phyloP scores from a whole-genome alignment of 1,140 invertebrate genomes.

The Temnothorax curvispinosus region DNA sequence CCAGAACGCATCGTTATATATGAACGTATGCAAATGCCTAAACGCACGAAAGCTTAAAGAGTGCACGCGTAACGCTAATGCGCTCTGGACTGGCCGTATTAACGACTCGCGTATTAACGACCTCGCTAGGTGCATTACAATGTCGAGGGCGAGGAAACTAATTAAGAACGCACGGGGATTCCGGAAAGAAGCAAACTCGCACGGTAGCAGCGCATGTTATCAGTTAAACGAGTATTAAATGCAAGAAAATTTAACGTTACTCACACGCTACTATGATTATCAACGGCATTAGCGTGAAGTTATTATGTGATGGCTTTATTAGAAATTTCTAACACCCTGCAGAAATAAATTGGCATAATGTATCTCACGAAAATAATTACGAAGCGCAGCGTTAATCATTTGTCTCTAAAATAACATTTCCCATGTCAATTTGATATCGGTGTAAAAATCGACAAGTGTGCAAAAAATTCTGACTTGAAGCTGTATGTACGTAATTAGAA shows the following conservation, averaged over 20 bases:
- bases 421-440: not conserved
- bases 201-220: constrained; percentile 44
- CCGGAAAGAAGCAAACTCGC: constrained; percentile 51
- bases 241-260: constrained; percentile 17
- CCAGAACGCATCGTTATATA: constrained; percentile 36
- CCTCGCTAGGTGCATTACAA: constrained; percentile 65
- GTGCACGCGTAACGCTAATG: constrained; percentile 62
- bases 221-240: constrained; percentile 38
- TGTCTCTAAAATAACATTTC: not conserved
- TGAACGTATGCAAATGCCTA: constrained; percentile 51
- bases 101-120: constrained; percentile 65
- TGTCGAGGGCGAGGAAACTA: constrained; percentile 68
- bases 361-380: constrained; percentile 35
- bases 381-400: not conserved
- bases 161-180: constrained; percentile 70
- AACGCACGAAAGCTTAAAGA: constrained; percentile 58
- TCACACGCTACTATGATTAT: constrained; percentile 14
- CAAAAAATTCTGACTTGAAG: not conserved
- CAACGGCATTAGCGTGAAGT: constrained; percentile 61
- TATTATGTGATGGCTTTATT: constrained; percentile 60
- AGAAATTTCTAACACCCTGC: not conserved
- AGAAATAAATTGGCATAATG: constrained; percentile 12
- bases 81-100: constrained; percentile 53
- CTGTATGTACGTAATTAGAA: not conserved
- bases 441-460: not conserved